Base-by-base conservation (phyloP, 2,797 vertebrate genomes). In the Discoglossus pictus region DNA sequence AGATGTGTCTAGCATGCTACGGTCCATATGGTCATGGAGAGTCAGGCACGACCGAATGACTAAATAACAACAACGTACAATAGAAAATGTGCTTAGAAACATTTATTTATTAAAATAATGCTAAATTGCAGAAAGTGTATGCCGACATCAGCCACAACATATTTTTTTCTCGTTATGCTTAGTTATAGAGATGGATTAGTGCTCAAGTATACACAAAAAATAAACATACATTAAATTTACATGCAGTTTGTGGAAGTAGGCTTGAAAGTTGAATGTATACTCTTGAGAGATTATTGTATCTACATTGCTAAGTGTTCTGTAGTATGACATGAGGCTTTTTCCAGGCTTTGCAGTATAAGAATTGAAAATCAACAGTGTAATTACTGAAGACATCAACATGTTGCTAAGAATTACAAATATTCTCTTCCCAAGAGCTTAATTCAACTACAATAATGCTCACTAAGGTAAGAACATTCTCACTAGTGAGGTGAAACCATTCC, bases 271-370 rank as follows among this genome's bases (percentile, higher is more conserved):
- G 64, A 59, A 42, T 59, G 9, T 35, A 20, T 31, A 8, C 23
- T 67, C 64, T 67, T 44, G 10, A 58, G 64, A 51, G 65, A 51
- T 27, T 39, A 46, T 24, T 59, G 17, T 56, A 48, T 56, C 43
- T 36, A 34, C 62, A 66, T 25, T 47, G 52, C 20, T 34, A 36
- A 12, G 3, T 36, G 7, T 61, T 48, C 27, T 38, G 43, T 10
- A 36, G 20, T 18, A 59, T 51, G 65, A 50, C 65, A 35, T 8
- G 23, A 31, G 65, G 65, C 35, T 38, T 67, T 50, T 42, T 58
- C 24, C 16, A 42, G 17, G 24, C 55, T 34, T 11, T 50, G 50
- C 47, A 25, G 13, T 36, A 67, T 34, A 67, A 60, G 46, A 60
- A 68, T 52, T 17, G 44, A 60, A 52, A 68, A 51, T n/a, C 55